Percentiles rank a stretch among this genome's conserved stretches.
These are phyloP conservation scores for Remorina albescens DNA, from an alignment of 2,797 vertebrate genomes.

Conservation along the genomic window DNA sequence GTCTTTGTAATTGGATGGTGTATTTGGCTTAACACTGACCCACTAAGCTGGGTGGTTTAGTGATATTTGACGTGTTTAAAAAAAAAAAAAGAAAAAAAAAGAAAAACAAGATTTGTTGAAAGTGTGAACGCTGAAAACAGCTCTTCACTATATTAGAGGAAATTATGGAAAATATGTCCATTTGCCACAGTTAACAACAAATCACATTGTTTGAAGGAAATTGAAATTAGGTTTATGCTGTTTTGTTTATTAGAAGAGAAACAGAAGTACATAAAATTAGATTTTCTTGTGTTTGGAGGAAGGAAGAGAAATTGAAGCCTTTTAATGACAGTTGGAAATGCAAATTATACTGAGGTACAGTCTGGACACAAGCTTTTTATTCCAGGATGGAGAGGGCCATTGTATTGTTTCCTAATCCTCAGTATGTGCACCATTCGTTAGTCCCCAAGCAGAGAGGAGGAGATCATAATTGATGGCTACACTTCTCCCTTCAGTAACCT, in stretches of 20 bases:
- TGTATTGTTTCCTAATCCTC: slow-evolving; percentile 33
- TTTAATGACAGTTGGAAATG: background rate
- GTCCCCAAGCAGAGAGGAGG: slow-evolving; percentile 23
- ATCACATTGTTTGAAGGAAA: background rate
- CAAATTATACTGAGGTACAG: background rate
- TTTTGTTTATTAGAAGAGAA: background rate
- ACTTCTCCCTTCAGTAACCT: slow-evolving; percentile 22
- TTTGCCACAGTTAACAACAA: background rate
- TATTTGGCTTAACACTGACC: background rate
- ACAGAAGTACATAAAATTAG: background rate
- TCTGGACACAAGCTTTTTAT: background rate
- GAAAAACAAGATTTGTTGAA: background rate
- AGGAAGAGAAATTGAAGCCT: background rate
- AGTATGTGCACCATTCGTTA: background rate
- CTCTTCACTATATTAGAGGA: background rate
- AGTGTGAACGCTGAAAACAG: background rate
- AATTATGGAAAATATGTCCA: too few species aligned
- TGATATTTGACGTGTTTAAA: background rate
- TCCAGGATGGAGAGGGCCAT: slow-evolving; percentile 5
- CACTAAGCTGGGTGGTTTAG: background rate
- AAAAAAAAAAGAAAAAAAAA: background rate
- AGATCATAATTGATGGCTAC: slow-evolving; percentile 31
- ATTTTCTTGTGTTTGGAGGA: background rate
- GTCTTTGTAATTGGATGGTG: slow-evolving; percentile 4
- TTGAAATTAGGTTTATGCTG: background rate